phyloP scores from a whole-genome alignment of 2,797 vertebrate genomes.

The Buphagus erythrorhynchus region DNA sequence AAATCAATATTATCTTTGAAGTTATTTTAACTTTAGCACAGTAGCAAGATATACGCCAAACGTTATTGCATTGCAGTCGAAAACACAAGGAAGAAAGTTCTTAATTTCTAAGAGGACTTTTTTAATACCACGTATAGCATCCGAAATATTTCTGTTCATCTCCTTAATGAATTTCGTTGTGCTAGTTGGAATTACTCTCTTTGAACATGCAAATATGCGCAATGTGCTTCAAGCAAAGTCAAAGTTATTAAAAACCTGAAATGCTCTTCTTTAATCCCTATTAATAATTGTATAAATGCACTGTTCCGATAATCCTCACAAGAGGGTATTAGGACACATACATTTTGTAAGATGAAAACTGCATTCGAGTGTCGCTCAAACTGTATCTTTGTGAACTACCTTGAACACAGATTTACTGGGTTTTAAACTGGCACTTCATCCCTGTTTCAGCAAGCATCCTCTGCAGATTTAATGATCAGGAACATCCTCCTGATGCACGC shows the following conservation, averaged over 20 bases:
- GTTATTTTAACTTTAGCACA: neutral
- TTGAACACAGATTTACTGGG: constrained; percentile 56
- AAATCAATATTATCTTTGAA: neutral
- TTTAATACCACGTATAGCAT: neutral
- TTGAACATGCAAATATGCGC: neutral
- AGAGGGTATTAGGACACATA: constrained; percentile 34
- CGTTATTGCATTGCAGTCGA: neutral
- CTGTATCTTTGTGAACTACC: constrained; percentile 30
- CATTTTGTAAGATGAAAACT: constrained; percentile 20
- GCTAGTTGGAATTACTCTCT: neutral
- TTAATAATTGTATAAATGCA: constrained; percentile 34
- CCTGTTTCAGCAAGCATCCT: constrained; percentile 91
- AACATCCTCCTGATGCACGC: constrained; percentile 96
- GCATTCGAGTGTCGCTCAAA: constrained; percentile 17
- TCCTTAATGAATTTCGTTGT: constrained; percentile 11
- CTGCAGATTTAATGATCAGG: constrained; percentile 98
- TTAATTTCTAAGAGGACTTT: neutral
- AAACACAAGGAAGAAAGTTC: neutral
- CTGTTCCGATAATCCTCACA: constrained; percentile 40
- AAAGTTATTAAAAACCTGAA: constrained; percentile 50
- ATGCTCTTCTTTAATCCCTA: constrained; percentile 38
- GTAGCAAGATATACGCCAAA: neutral
- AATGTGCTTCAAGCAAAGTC: constrained; percentile 15
- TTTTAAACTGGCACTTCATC: constrained; percentile 73
- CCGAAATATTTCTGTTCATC: neutral